Evolutionary conservation across 2,113 vertebrate species (phyloP).

Genomic region (Urocynchramus pylzowi): DNA sequence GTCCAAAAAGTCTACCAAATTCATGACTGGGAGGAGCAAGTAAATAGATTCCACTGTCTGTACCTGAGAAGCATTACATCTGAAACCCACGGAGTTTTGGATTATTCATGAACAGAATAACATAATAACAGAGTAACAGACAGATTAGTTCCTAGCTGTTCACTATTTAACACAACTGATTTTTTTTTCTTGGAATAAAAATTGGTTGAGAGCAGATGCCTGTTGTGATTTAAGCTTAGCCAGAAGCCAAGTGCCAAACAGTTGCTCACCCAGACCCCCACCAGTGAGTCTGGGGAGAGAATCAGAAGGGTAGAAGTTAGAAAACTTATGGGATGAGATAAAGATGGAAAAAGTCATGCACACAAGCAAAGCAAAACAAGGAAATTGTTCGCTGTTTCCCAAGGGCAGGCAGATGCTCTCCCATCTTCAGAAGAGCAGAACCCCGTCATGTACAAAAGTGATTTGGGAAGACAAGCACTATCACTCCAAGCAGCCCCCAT

Average conservation of each 20-base stretch:
- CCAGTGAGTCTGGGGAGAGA: neutral
- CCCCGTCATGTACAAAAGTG: no score
- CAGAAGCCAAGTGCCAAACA: neutral
- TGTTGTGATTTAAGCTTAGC: neutral
- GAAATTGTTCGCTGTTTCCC: neutral
- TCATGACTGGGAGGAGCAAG: neutral
- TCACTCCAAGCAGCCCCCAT: neutral
- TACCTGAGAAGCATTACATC: neutral
- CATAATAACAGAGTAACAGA: no score
- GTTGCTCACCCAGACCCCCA: accelerated
- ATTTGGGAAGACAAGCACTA: neutral
- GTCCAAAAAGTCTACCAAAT: neutral
- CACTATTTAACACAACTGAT: neutral
- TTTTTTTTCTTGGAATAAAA: neutral
- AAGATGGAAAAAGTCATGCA: neutral
- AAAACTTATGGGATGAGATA: neutral
- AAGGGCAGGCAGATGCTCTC: neutral
- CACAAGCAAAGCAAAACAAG: neutral
- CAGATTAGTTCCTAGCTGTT: neutral
- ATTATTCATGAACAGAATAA: neutral
- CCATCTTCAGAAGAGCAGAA: neutral
- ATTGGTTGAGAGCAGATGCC: neutral
- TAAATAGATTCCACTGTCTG: neutral
- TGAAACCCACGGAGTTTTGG: neutral
- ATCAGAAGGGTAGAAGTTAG: neutral